Base-by-base conservation (phyloP, 2,888 invertebrate species). In the Selenia dentaria region DNA sequence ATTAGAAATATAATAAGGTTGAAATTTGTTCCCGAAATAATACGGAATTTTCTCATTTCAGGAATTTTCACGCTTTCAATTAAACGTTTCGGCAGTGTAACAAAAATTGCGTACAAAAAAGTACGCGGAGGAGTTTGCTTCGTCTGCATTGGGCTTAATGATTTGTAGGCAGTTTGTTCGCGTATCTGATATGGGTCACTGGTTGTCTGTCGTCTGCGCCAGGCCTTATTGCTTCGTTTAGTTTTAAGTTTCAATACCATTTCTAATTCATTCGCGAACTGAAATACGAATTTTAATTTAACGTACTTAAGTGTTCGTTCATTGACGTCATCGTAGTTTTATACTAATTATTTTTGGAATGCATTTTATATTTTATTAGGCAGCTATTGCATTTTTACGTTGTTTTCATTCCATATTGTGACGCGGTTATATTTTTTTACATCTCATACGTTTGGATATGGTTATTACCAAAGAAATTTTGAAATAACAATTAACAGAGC, bases 291-390 rank as follows among this genome's bases (percentile, higher is more conserved):
- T 83, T 80, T 78, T 73, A 79, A 79, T 78, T 79, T 72, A 76
- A 81, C 77, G 88, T 88, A 89, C 89, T 89, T 89, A 89, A 83
- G 75, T 73, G 70, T 54, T 45, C 53, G 55, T 50, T 45, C 50
- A 51, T 38, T 50, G 44, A 48, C 46, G 76, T 72, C 70, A 71
- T 79, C 69, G 68, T 84, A 78, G 77, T 69, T 67, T 60, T 78
- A n/a, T n/a, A 81, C 78, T 82, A 79, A 85, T 86, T 82, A 82
- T 82, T 83, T 84, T 83, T 86, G 81, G 74, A 76, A 82, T 81
- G 82, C 83, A 83, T 86, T 87, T 79, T 74, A 71, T 79, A 74
- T 74, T 76, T 74, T 68, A 74, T 76, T 74, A 84, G 76, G 88
- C 89, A 89, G 89, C 89, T 88, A 83, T 78, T 74, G 79, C 79